Evolutionary conservation across 2,797 vertebrate species (phyloP), one percentile per base, ranked within the genome.

Genomic region (Halcyon chelicuti): DNA sequence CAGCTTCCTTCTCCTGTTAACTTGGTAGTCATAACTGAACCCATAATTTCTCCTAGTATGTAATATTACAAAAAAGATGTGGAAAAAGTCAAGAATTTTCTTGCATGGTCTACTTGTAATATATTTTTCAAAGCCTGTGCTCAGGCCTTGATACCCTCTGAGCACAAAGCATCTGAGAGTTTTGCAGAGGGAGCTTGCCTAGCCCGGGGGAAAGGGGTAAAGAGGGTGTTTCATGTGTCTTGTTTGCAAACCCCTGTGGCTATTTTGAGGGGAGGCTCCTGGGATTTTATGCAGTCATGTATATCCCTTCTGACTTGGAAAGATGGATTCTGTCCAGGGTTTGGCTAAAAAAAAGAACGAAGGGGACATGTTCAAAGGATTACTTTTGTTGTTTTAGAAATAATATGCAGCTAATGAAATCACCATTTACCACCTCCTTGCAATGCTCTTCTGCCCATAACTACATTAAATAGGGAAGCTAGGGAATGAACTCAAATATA

Each of bases 221-320:
- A 87, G 84, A 76, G 86, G 52, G 37, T 95, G 78, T 92, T 95
- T 77, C 12, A 1, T 92, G 68, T 83, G 84, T 88, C 86, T 92
- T 89, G 81, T 92, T 94, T 94, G 92, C 80, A 93, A 93, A 90
- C 74, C 77, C 96, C 37, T 51, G 81, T 95, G 84, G 92, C 86
- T 93, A 35, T 94, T 94, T 44, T 73, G 60, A 90, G 90, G 82
- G 78, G 51, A 92, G 73, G 68, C 47, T 86, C 33, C 67, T 72
- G 87, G 73, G 82, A 91, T 88, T 94, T 94, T 93, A 76, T 1
- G 13, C 29, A 88, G 87, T 81, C 66, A n/a, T 66, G 63, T 86
- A 94, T 77, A 83, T 70, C 54, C 73, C 55, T 91, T 79, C 86
- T 87, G 92, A 79, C 57, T 94, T 5, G n/a, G 71, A 83, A 89